phyloP scores from a whole-genome alignment of 2,797 vertebrate species.

The Pogonophryne albipinna region DNA sequence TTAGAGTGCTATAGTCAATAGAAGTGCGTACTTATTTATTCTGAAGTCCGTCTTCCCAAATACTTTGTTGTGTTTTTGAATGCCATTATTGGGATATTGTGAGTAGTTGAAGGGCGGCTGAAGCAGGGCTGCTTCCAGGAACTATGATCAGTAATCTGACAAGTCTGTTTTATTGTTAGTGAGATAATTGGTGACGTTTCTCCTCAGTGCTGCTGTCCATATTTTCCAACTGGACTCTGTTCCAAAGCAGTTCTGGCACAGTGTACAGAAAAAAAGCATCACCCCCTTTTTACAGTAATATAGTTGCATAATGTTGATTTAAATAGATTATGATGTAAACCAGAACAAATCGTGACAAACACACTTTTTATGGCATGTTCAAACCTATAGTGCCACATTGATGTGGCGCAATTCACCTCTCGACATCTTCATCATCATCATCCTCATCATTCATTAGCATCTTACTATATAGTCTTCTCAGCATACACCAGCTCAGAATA shows the following conservation, averaged over 20 bases:
- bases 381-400: background rate
- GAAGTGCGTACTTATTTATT: background rate
- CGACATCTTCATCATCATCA: slow-evolving; percentile 18
- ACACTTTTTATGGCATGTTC: background rate
- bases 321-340: slow-evolving; percentile 10
- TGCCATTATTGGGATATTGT: background rate
- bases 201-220: slow-evolving; percentile 1
- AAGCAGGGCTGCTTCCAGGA: background rate
- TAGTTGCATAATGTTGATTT: background rate
- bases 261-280: background rate
- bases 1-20: too few species aligned
- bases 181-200: background rate
- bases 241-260: slow-evolving; percentile 8
- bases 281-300: too few species aligned
- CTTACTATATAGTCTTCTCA: background rate
- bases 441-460: slow-evolving; percentile 24
- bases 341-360: slow-evolving; percentile 26
- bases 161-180: slow-evolving; percentile 8
- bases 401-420: background rate
- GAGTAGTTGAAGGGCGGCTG: background rate
- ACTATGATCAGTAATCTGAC: slow-evolving; percentile 1
- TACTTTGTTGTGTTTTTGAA: background rate
- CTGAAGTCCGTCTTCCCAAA: background rate
- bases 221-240: slow-evolving; percentile 24
- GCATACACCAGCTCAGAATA: slow-evolving; percentile 29